Base-by-base conservation (phyloP, 1,140 invertebrate species). In the Drosophila albomicans region DNA sequence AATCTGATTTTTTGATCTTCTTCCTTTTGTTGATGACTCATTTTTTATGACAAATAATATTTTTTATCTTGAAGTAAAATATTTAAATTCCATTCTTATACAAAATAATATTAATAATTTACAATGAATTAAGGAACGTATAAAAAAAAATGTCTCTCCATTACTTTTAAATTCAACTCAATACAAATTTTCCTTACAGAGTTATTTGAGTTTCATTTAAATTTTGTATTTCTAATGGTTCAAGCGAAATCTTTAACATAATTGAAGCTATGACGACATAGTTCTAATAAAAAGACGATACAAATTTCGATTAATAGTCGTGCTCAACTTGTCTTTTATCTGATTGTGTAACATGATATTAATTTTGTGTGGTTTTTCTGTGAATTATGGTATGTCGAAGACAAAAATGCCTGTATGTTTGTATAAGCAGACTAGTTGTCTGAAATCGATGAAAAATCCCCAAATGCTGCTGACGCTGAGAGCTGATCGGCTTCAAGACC, bases 401-500 rank as follows among this genome's bases (percentile, higher is more conserved):
- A 43, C 2, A 38, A 38, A 38, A 10, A 38, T 38, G 35, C 10
- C 2, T 38, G 11, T 52, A 13, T 32, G 54, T 38, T 16, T 43
- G 41, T 43, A 62, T 52, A 45, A 13, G 56, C 64, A 30, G 66
- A 70, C 45, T 63, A 52, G 38, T 43, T 66, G 75, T 68, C 64
- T 56, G n/a, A 69, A 51, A 52, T 75, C 64, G 11, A 62, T 46
- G 3, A 75, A 75, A 74, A 81, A 58, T 54, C 46, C 78, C 70
- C 56, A 63, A 3, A 49, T 8, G 10, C 16, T 49, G 63, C 52
- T 64, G 20, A 68, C 61, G 49, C 28, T 58, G 16, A 69, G 67
- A 59, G 65, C 57, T 65, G 59, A 79, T 69, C 35, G 8, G 2
- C 35, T 28, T 64, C 69, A 75, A 72, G 75, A 87, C 64, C 82